A percentile compares a stretch with the other conserved stretches of the same genome.
phyloP scores from a whole-genome alignment of 2,113 vertebrate species.

The Hippoglossus stenolepis region DNA sequence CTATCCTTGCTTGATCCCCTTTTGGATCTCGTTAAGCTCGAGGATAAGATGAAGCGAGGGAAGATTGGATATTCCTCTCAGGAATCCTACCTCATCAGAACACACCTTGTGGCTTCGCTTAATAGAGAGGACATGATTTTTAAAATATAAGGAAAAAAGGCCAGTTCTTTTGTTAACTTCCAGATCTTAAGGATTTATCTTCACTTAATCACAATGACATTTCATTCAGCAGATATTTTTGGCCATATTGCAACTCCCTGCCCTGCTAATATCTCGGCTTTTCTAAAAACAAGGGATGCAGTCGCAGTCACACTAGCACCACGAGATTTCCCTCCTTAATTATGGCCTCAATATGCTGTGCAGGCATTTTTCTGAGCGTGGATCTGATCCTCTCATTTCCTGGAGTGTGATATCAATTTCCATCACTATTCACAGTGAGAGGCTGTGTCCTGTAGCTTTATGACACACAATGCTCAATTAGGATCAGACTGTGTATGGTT shows the following conservation, averaged over 20 bases:
- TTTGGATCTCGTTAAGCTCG: slow-evolving; percentile 63
- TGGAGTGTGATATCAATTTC: slow-evolving; percentile 68
- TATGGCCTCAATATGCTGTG: slow-evolving; percentile 42
- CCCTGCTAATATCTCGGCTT: slow-evolving; percentile 1
- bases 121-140: slow-evolving; percentile 8
- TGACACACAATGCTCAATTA: slow-evolving; percentile 70
- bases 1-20: slow-evolving; percentile 61
- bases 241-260: slow-evolving; percentile 8
- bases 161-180: not conserved
- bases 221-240: not conserved
- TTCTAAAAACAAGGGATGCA: slow-evolving; percentile 18
- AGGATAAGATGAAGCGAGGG: slow-evolving; percentile 51
- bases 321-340: slow-evolving; percentile 34
- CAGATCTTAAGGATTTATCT: not conserved
- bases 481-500: slow-evolving; percentile 59
- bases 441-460: slow-evolving; percentile 64
- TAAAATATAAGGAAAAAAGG: slow-evolving; percentile 2
- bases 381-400: slow-evolving; percentile 65
- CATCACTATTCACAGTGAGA: slow-evolving; percentile 60
- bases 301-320: slow-evolving; percentile 27
- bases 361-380: slow-evolving; percentile 43
- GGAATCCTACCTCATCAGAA: slow-evolving; percentile 43
- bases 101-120: slow-evolving; percentile 42
- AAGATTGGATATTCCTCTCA: slow-evolving; percentile 56
- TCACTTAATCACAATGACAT: not conserved